Conservation (phyloP, 2,888 invertebrate species). For the Pseudococcus jackbeardsleyi region DNA sequence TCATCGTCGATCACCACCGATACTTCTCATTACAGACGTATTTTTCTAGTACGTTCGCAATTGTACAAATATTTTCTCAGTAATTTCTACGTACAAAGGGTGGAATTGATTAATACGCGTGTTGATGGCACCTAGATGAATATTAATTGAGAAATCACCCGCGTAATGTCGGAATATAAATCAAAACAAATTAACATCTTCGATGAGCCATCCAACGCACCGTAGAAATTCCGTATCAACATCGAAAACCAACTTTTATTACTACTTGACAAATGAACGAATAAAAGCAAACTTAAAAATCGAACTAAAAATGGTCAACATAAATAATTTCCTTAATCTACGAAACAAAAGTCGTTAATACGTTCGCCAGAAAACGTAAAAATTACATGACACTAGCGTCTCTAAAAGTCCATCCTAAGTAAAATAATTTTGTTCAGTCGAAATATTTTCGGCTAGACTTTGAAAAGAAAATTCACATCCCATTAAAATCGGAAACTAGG, state of each 20-base stretch:
- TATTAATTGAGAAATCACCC: background rate
- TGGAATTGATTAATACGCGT: background rate
- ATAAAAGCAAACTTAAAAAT: slow-evolving; percentile 34
- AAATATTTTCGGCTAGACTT: background rate
- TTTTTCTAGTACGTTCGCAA: background rate
- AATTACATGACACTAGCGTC: slow-evolving; percentile 19
- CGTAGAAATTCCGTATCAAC: background rate
- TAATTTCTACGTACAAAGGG: background rate
- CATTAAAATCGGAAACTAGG: background rate
- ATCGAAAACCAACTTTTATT: slow-evolving; percentile 48
- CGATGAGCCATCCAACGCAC: too few species aligned
- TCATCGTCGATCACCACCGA: background rate
- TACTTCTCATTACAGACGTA: background rate
- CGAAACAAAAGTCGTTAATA: background rate
- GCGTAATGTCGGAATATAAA: too few species aligned
- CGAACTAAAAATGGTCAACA: slow-evolving; percentile 56
- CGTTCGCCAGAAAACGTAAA: background rate
- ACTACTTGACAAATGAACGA: slow-evolving; percentile 28
- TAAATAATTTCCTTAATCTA: slow-evolving; percentile 4
- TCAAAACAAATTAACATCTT: too few species aligned
- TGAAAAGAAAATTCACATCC: background rate
- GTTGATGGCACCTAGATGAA: background rate
- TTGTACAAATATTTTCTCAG: background rate
- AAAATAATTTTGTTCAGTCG: slow-evolving; percentile 44
- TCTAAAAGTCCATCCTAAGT: slow-evolving; percentile 17